phyloP scores from a whole-genome alignment of 2,113 vertebrate species.

The Hemibagrus wyckioides region DNA sequence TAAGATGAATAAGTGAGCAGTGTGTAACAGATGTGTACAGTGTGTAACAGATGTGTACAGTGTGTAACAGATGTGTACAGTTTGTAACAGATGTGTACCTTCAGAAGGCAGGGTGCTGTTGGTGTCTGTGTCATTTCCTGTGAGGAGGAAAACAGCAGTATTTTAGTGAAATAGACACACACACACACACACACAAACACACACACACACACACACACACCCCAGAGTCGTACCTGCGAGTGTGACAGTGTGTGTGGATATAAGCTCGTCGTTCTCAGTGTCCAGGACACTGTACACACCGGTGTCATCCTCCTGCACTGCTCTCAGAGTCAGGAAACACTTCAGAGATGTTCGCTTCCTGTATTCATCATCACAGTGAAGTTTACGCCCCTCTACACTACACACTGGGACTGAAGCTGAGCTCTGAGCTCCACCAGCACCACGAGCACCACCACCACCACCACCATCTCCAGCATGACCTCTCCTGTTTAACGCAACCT shows the following conservation, averaged over 20 bases:
- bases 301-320: not conserved
- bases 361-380: not conserved
- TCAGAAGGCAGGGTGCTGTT: not conserved
- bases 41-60: too few species aligned
- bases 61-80: not conserved
- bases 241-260: not conserved
- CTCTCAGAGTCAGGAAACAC: not conserved
- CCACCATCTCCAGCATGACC: not conserved
- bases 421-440: not conserved
- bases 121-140: not conserved
- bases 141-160: not conserved
- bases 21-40: too few species aligned
- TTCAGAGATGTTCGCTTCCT: accelerated
- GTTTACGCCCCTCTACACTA: not conserved
- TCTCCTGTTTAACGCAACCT: not conserved
- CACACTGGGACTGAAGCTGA: not conserved
- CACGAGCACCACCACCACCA: not conserved
- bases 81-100: not conserved
- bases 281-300: not conserved
- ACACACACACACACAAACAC: not conserved
- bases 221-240: not conserved
- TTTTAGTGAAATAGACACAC: not conserved
- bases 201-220: not conserved
- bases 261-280: not conserved
- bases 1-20: too few species aligned